Base-by-base conservation (phyloP, 1,140 invertebrate genomes). In the Phthorimaea operculella region DNA sequence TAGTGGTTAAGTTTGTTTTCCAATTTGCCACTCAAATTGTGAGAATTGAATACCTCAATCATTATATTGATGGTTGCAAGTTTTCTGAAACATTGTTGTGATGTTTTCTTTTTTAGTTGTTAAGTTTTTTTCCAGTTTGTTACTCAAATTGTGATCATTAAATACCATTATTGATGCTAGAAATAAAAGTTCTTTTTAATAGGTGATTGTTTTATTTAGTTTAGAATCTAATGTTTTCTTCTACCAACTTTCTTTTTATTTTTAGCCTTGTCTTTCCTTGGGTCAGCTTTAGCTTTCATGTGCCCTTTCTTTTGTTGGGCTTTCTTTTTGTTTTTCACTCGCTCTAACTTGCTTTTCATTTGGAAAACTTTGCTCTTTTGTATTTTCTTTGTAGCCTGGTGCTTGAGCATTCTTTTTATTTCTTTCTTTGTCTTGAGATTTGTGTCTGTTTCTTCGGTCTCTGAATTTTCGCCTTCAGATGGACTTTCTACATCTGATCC, bases 311-410 rank as follows among this genome's bases (percentile, higher is more conserved):
- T 84, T 55, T 82, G 74, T 48, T 76, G 74, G 33, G 87, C 85
- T 63, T 87, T 88, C 71, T 90, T 90, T 56, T 86, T 88, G 66
- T 90, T 90, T 65, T 88, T 85, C 42, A 87, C 70, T 59, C 86
- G 85, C 49, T 93, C 91, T 4, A 92, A 68, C 72, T 89, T 90
- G 61, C 89, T 90, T 66, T 93, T 92, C 71, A 87, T 88, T 83
- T 92, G 89, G 72, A 92, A 93, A 4, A 88, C 86, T 86, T 92
- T 92, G 70, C 91, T 93, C 57, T 91, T 91, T 68, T 92, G 87
- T 8, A 92, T 83, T 70, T 89, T 89, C 61, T 91, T 90, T 6
- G 90, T 86, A 0, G 91, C 90, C 71, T 90, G 88, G 52, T 89
- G 88, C 64, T 91, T 92, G 34, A 92, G 85, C 59, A 88, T 78